Evolutionary conservation across 2,888 invertebrate species (phyloP).

Genomic region (Oasisia sp.): DNA sequence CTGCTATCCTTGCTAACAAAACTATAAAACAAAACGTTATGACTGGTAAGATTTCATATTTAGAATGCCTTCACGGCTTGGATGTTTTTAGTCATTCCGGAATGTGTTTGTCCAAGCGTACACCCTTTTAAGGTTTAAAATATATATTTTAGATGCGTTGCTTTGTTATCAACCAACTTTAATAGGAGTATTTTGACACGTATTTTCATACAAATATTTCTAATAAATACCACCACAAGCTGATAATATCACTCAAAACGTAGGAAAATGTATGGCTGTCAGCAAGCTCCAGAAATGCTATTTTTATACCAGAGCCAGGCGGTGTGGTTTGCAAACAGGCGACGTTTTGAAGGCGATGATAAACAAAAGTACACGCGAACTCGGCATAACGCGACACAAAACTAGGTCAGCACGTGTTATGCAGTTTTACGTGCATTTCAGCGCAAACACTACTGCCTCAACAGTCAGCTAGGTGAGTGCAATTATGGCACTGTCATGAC

Average conservation of each 20-base stretch:
- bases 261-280: neutral
- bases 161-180: neutral
- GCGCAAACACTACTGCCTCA: neutral
- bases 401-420: conserved; percentile 14
- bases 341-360: conserved; percentile 10
- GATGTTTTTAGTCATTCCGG: neutral
- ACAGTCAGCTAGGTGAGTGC: neutral
- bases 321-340: conserved; percentile 13
- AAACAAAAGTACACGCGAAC: conserved; percentile 17
- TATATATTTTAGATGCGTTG: neutral
- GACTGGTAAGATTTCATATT: no score
- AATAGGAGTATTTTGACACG: neutral
- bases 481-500: neutral
- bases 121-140: neutral
- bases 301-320: neutral
- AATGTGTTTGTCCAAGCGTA: neutral
- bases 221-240: neutral
- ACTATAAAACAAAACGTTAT: no score
- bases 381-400: conserved; percentile 17
- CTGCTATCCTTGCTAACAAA: no score
- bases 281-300: neutral
- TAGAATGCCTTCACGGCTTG: neutral
- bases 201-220: neutral
- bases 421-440: neutral
- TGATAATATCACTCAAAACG: neutral